phyloP scores from a whole-genome alignment of 2,888 invertebrate genomes.

The Zaprionus lineosus region DNA sequence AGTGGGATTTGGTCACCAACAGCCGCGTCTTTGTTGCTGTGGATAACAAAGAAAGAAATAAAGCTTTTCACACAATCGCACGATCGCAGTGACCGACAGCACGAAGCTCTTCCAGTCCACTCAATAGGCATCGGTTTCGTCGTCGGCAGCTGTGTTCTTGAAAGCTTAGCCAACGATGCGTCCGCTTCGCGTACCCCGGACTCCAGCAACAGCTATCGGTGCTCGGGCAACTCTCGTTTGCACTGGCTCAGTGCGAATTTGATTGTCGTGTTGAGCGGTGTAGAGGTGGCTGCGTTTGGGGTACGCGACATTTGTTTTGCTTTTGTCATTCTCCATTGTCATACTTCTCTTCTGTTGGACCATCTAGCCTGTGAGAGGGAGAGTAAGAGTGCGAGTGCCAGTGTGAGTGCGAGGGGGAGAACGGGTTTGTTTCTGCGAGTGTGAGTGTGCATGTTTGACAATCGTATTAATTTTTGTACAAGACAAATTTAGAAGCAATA shows the following conservation, averaged over 20 bases:
- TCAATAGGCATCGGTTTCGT: conserved; percentile 11
- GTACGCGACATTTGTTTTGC: conserved; percentile 9
- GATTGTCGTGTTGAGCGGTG: conserved; percentile 45
- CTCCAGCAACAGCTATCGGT: conserved; percentile 18
- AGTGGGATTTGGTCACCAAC: too few species aligned
- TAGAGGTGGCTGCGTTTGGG: conserved; percentile 12
- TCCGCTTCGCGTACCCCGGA: conserved; percentile 9
- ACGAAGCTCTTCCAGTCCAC: conserved; percentile 49
- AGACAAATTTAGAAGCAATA: too few species aligned
- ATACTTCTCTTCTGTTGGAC: not conserved
- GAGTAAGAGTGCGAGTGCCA: too few species aligned
- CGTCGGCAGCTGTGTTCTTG: conserved; percentile 19
- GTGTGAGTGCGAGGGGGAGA: too few species aligned
- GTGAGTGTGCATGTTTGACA: too few species aligned
- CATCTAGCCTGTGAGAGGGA: too few species aligned
- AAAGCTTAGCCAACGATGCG: conserved; percentile 49
- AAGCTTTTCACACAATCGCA: conserved; percentile 29
- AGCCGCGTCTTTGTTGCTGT: too few species aligned
- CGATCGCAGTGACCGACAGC: conserved; percentile 12
- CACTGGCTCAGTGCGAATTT: conserved; percentile 59
- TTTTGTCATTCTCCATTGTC: conserved; percentile 4
- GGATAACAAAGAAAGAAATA: conserved; percentile 1
- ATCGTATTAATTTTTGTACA: too few species aligned
- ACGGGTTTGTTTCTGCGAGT: too few species aligned
- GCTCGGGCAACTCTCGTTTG: not conserved